Conservation (phyloP, 2,888 invertebrate species). For the Timandra comae region DNA sequence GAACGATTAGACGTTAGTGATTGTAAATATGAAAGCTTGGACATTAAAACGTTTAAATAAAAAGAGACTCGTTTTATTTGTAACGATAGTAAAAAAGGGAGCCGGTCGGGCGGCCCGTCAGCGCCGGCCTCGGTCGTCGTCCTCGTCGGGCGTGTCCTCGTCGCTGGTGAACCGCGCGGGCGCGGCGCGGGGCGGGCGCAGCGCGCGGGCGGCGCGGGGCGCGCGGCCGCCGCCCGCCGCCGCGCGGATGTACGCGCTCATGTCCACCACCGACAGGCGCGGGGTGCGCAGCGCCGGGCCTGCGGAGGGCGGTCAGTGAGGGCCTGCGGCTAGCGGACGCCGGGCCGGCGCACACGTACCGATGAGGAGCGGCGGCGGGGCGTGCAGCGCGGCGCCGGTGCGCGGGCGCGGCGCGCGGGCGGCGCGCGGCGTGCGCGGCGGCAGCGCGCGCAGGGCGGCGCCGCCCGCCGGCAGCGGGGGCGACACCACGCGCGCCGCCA, state of each 20-base stretch:
- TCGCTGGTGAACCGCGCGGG: conserved; percentile 53
- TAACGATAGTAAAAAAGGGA: conserved; percentile 5
- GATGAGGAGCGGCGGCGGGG: conserved; percentile 49
- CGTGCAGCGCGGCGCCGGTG: conserved; percentile 38
- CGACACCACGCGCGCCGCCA: conserved; percentile 51
- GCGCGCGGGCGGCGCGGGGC: conserved; percentile 17
- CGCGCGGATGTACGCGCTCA: conserved; percentile 59
- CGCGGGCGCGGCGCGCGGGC: conserved; percentile 32
- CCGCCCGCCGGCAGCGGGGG: conserved; percentile 48
- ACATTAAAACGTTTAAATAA: conserved; percentile 72
- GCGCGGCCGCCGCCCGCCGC: conserved; percentile 20
- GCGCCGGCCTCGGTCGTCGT: conserved; percentile 32
- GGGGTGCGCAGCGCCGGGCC: conserved; percentile 60
- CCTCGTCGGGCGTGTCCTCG: conserved; percentile 62
- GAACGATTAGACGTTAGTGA: conserved; percentile 71
- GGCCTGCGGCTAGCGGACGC: too few species aligned
- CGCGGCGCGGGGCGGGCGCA: conserved; percentile 36
- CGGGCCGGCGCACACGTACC: conserved; percentile 31
- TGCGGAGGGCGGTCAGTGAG: too few species aligned
- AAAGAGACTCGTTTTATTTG: conserved; percentile 50
- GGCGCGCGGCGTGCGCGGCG: conserved; percentile 46
- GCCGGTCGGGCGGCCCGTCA: background rate
- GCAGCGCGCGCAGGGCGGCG: conserved; percentile 43
- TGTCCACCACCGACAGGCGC: conserved; percentile 55
- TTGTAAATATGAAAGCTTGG: conserved; percentile 73